These are phyloP conservation scores for Pavo muticus DNA, from an alignment of 2,113 vertebrate species.

Conservation along the genomic window DNA sequence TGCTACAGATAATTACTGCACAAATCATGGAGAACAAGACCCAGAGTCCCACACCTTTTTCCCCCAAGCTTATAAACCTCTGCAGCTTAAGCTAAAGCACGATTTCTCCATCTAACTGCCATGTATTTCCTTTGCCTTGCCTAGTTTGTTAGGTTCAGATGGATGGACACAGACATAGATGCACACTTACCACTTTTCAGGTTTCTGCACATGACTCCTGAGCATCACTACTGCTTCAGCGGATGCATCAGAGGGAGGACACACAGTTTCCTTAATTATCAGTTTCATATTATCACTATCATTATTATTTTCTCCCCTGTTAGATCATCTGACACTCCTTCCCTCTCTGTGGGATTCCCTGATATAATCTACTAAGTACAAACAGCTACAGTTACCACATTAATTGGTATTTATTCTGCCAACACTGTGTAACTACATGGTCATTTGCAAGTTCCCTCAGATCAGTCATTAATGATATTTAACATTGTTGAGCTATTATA, in stretches of 20 bases:
- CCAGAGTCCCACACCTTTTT: not conserved
- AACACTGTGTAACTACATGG: constrained; percentile 53
- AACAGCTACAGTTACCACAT: not conserved
- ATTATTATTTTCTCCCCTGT: not conserved
- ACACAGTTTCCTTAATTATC: not conserved
- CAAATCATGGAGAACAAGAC: not conserved
- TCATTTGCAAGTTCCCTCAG: constrained; percentile 68
- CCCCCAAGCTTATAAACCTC: not conserved
- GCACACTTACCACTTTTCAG: not conserved
- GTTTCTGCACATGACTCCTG: not conserved
- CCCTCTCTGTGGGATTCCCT: constrained; percentile 1
- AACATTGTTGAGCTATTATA: constrained; percentile 71
- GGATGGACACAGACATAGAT: not conserved
- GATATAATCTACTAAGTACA: constrained; percentile 15
- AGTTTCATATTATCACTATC: not conserved
- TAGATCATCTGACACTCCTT: not conserved
- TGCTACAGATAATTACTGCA: not conserved
- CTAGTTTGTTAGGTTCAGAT: not conserved
- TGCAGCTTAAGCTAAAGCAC: not conserved
- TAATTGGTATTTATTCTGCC: constrained; percentile 75
- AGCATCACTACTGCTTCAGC: not conserved
- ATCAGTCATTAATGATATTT: constrained; percentile 71
- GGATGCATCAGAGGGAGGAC: not conserved
- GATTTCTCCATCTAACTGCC: not conserved
- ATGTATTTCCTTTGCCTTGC: not conserved